Percentiles rank a stretch among this genome's conserved stretches.
phyloP scores from a whole-genome alignment of 2,797 vertebrate species.

The Karalla daura region DNA sequence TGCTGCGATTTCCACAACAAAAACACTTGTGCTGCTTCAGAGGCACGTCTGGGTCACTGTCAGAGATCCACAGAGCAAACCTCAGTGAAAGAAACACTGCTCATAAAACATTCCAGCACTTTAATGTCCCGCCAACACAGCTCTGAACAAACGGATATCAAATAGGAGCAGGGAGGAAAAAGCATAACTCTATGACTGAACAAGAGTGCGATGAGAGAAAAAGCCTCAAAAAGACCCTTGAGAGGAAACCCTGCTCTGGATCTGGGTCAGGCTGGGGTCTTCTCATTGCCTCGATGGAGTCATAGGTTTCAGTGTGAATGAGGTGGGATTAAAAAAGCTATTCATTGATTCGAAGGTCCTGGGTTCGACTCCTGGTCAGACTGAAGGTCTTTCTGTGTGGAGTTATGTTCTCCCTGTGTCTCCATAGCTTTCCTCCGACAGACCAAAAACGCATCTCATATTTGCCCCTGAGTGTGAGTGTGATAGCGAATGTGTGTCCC shows the following conservation, averaged over 20 bases:
- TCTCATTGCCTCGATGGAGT: no score
- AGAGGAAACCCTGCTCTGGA: constrained; percentile 35
- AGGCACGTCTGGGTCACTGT: constrained; percentile 50
- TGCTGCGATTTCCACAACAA: constrained; percentile 72
- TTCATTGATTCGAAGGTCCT: no score
- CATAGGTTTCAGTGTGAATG: no score
- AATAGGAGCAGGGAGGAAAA: constrained; percentile 54
- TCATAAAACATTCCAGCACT: constrained; percentile 35
- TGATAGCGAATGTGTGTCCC: no score
- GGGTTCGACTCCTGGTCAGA: no score
- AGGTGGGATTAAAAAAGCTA: no score
- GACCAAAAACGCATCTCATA: no score
- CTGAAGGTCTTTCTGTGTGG: no score
- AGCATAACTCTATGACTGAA: constrained; percentile 34
- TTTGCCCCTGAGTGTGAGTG: no score
- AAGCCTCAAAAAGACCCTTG: constrained; percentile 30
- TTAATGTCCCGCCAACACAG: constrained; percentile 49
- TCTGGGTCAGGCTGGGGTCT: constrained; percentile 36
- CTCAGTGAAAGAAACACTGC: constrained; percentile 18
- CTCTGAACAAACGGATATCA: constrained; percentile 64
- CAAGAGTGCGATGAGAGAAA: constrained; percentile 21
- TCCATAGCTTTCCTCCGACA: no score
- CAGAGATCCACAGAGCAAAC: constrained; percentile 31
- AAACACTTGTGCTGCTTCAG: constrained; percentile 44
- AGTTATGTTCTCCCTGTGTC: no score